Percentiles rank a stretch among this genome's conserved stretches.
Conservation (phyloP, 53 echinoderm and acorn worm species). For the Apostichopus leukothele region DNA sequence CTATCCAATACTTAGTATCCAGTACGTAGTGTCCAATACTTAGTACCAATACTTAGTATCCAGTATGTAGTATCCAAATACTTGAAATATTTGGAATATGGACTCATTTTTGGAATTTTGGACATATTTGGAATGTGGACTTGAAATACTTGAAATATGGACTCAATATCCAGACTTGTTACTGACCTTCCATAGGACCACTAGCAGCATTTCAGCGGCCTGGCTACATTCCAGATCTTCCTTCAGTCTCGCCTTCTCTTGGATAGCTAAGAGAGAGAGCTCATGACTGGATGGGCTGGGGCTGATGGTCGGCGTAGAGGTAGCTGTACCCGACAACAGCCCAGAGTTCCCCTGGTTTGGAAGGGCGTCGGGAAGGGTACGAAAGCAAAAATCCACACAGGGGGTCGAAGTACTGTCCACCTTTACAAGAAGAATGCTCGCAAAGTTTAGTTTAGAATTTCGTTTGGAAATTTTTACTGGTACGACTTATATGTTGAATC, state of each 20-base stretch:
- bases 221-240: constrained; percentile 52
- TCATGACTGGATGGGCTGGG: constrained; percentile 48
- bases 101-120: no score
- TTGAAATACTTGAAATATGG: no score
- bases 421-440: constrained; percentile 42
- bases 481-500: no score
- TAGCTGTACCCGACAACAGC: not conserved
- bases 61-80: no score
- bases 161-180: no score
- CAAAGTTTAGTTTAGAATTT: not conserved
- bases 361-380: constrained; percentile 54
- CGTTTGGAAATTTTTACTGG: not conserved
- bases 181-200: constrained; percentile 89
- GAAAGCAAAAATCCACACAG: constrained; percentile 89
- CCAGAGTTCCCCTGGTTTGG: constrained; percentile 37
- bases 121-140: no score
- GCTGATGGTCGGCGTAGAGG: constrained; percentile 39
- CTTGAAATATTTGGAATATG: no score
- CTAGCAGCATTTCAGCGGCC: constrained; percentile 66
- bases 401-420: constrained; percentile 78
- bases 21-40: no score
- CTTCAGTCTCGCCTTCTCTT: constrained; percentile 30
- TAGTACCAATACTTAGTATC: no score
- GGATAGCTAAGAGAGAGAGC: constrained; percentile 11
- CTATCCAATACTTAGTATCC: no score